Evolutionary conservation across 1,140 invertebrate species (phyloP), one percentile per base, ranked within the genome.

Genomic region (Drosophila eugracilis): DNA sequence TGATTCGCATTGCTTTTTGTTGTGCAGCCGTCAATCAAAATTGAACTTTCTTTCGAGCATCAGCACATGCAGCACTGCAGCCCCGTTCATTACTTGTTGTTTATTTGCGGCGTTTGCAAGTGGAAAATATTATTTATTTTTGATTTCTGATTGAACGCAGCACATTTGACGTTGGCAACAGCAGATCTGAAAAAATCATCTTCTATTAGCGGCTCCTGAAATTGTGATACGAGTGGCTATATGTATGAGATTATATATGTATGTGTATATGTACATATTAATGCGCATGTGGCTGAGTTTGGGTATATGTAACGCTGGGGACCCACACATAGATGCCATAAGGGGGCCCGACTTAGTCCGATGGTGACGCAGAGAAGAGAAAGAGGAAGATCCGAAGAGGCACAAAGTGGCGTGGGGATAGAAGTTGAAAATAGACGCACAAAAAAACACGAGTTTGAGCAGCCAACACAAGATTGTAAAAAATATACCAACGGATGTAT

Each of bases 91-190:
- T 60, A 41, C 44, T 70, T 57, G 42, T 59, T 72, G 37, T 47
- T 66, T 66, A 76, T 47, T 71, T 63, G 42, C 45, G 32, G 63
- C 41, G 50, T 55, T 75, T 53, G 36, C 30, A 75, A 70, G 41
- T 54, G 58, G 65, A 63, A 75, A 78, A 78, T 75, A 75, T 75
- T 80, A 59, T 80, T 78, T 58, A 53, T 41, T 71, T 71, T 66
- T 63, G 60, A 58, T 67, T 66, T 55, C 41, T 52, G 59, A 66
- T 80, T 67, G 39, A 59, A 57, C 57, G 17, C 30, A 45, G 55
- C 57, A 58, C 36, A 78, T 47, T 83, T 78, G 79, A 66, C 79
- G 80, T 81, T 85, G 72, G 76, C 77, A 81, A 86, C 72, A 73
- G 71, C 45, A 36, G 34, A 74, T 22, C 39, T 47, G 39, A 57